Evolutionary conservation across 2,113 vertebrate species (phyloP).

Genomic region (Eidolon helvum): DNA sequence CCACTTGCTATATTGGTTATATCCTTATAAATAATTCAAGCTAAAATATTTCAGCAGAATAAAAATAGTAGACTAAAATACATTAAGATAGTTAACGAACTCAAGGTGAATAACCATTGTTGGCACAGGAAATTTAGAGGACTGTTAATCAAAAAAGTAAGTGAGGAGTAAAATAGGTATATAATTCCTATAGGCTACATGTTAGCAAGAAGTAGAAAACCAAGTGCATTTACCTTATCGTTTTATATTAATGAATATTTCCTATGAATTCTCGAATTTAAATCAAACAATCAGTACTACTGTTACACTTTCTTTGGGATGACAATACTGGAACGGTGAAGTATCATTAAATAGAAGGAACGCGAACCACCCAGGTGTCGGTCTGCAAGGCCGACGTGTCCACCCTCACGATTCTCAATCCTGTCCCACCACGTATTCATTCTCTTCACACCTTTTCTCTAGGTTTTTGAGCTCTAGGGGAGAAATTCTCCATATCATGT

Average conservation of each 20-base stretch:
- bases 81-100: background rate
- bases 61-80: constrained; percentile 20
- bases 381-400: background rate
- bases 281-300: background rate
- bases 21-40: constrained; percentile 40
- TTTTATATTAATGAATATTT: background rate
- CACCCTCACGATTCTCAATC: background rate
- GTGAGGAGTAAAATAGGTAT: background rate
- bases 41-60: constrained; percentile 39
- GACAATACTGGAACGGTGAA: background rate
- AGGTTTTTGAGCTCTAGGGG: background rate
- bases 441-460: background rate
- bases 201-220: background rate
- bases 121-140: background rate
- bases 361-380: background rate
- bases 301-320: background rate
- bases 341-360: constrained; percentile 22
- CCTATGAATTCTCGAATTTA: background rate
- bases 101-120: constrained; percentile 8
- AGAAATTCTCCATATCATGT: background rate
- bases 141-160: constrained; percentile 19
- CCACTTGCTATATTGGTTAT: background rate
- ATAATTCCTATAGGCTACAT: background rate
- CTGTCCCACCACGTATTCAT: background rate
- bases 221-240: background rate